Base-by-base conservation (phyloP, 1,140 invertebrate species). In the Orussus abietinus region DNA sequence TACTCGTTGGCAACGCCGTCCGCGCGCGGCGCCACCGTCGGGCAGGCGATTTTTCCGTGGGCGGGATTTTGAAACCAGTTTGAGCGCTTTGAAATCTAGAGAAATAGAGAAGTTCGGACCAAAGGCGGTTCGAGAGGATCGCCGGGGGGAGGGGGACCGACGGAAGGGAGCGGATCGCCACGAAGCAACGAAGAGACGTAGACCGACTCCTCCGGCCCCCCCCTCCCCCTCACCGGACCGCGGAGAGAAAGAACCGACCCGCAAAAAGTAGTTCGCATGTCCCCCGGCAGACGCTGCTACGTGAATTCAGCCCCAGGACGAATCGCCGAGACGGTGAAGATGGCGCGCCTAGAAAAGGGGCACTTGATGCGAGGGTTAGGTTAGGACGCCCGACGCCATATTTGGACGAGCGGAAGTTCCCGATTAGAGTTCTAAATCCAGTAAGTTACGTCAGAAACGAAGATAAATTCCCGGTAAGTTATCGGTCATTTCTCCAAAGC, bases 1-100 rank as follows among this genome's bases (percentile, higher is more conserved):
- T n/a, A n/a, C 32, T 40, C 36, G 17, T 14, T 26, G 25, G 25
- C 46, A 33, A 25, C 38, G 40, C 22, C 22, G n/a, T 25, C 33
- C 17, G 47, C 36, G 35, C n/a, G n/a, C n/a, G n/a, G n/a, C n/a
- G n/a, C n/a, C n/a, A n/a, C n/a, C n/a, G n/a, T n/a, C n/a, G n/a
- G n/a, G n/a, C n/a, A n/a, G n/a, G n/a, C 22, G 44, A 70, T 68
- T 70, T 72, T 72, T 69, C 59, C 58, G 64, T 64, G 59, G 67
- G 66, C 66, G 67, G 69, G 67, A 72, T 70, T 72, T 69, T 65
- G 67, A 72, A 72, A 70, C 69, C 69, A 69, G 69, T 72, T 72
- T 70, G 64, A 64, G 64, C 57, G 59, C 65, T 68, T 68, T 66
- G 62, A 68, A 68, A 69, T 68, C 62, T 65, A 62, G 61, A 64